Conservation (phyloP, 2,888 invertebrate species). For the Eucera pruinosa region DNA sequence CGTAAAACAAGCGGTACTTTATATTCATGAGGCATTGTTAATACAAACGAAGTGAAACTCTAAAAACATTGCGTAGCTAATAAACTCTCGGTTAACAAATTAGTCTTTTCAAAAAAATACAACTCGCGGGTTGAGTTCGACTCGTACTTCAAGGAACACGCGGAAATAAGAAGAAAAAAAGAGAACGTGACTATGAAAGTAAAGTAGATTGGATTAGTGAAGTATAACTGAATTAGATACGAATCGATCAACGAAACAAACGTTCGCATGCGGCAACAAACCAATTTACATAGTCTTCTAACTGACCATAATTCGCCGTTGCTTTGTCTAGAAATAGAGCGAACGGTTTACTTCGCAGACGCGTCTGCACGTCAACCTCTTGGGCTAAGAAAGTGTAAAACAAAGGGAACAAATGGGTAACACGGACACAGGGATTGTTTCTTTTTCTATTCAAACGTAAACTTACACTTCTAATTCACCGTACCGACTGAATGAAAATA, state of each 20-base stretch:
- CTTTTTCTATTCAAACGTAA: slow-evolving; percentile 17
- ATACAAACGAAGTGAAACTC: slow-evolving; percentile 40
- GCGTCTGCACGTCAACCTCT: slow-evolving; percentile 62
- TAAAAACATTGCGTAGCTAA: slow-evolving; percentile 27
- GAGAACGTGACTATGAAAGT: not conserved
- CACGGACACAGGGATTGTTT: slow-evolving; percentile 1
- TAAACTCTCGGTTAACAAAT: slow-evolving; percentile 41
- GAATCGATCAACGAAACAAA: slow-evolving; percentile 66
- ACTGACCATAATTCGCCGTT: slow-evolving; percentile 81
- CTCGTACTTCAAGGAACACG: not conserved
- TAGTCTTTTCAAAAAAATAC: slow-evolving; percentile 1
- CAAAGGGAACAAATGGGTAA: slow-evolving; percentile 32
- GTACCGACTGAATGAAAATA: not conserved
- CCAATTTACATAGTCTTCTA: slow-evolving; percentile 76
- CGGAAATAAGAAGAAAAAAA: not conserved
- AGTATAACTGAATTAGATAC: slow-evolving; percentile 53
- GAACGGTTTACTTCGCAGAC: slow-evolving; percentile 72
- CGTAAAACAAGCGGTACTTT: slow-evolving; percentile 27
- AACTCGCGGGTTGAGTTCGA: slow-evolving; percentile 26
- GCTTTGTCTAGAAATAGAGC: slow-evolving; percentile 79
- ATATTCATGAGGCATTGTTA: slow-evolving; percentile 35
- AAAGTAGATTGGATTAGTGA: slow-evolving; percentile 2
- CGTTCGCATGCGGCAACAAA: slow-evolving; percentile 78
- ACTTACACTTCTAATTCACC: not conserved
- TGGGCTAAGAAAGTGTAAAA: slow-evolving; percentile 38